Evolutionary conservation across 2,888 invertebrate species (phyloP).

Genomic region (Clivina fossor): DNA sequence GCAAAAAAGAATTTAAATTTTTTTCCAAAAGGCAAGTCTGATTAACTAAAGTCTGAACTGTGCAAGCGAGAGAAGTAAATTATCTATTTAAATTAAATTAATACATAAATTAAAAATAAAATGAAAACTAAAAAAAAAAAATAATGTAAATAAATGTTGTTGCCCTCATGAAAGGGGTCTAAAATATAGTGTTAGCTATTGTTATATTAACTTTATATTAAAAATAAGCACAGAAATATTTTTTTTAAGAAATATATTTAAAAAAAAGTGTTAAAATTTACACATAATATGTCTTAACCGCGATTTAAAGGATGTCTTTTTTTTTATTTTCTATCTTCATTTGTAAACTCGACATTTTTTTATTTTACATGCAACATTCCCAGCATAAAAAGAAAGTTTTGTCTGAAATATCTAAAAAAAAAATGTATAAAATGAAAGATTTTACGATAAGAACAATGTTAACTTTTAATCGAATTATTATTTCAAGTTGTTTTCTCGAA

Average conservation of each 20-base stretch:
- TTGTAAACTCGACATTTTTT: too few species aligned
- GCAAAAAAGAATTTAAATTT: not conserved
- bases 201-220: slow-evolving; percentile 28
- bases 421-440: too few species aligned
- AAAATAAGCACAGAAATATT: slow-evolving; percentile 25
- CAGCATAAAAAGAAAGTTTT: too few species aligned
- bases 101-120: slow-evolving; percentile 27
- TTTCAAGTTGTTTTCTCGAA: too few species aligned
- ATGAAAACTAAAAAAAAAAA: slow-evolving; percentile 23
- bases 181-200: slow-evolving; percentile 32
- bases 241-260: too few species aligned
- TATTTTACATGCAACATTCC: slow-evolving; percentile 32
- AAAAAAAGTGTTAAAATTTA: too few species aligned
- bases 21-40: slow-evolving; percentile 47
- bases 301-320: too few species aligned
- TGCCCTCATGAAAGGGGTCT: slow-evolving; percentile 19
- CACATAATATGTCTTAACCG: too few species aligned
- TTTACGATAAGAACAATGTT: too few species aligned
- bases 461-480: too few species aligned
- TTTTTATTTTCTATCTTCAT: too few species aligned
- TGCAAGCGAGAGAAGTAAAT: slow-evolving; percentile 26
- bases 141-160: slow-evolving; percentile 32
- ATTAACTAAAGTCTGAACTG: slow-evolving; percentile 52
- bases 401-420: too few species aligned
- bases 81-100: slow-evolving; percentile 27